Base-by-base conservation (phyloP, 2,113 vertebrate genomes). In the Dascyllus trimaculatus region DNA sequence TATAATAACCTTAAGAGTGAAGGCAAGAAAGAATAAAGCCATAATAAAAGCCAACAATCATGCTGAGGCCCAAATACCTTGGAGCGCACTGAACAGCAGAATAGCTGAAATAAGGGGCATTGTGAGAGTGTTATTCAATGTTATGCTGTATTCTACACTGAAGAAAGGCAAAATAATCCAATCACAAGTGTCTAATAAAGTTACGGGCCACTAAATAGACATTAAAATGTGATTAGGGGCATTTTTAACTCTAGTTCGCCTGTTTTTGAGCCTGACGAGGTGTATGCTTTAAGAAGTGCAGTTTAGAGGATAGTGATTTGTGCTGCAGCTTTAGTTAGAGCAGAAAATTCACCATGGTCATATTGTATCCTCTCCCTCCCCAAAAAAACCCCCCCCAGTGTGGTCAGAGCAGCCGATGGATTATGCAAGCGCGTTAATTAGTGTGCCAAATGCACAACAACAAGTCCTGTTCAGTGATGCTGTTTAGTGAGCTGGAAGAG, bases 391-490 rank as follows among this genome's bases (percentile, higher is more conserved):
- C 26, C 18, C n/a, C 26, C 18, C n/a, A 9, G 38, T 9, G 56
- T 25, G 48, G 71, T 66, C 72, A 53, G 58, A 71, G 62, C 76
- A 69, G 80, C 73, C n/a, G 7, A 19, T 53, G 73, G 53, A 64
- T 91, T 91, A 80, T 66, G 58, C 83, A 90, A 91, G 84, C 48
- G 9, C 69, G 45, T 80, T 87, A 82, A 93, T 91, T 85, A 83
- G 75, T 19, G 64, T 24, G 48, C 72, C 76, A 62, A 65, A 65
- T 73, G 56, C 84, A 83, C 79, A 89, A 80, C 78, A 85, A 87
- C 72, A 82, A 80, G 70, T 60, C 60, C 48, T 61, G 75, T 78
- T 78, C 51, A 71, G 66, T 59, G 82, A 85, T 71, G 83, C 86
- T 71, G 82, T 29, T 52, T 45, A 78, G 64, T 60, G 78, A 81